phyloP scores from a whole-genome alignment of 2,113 vertebrate genomes.

The Myxocyprinus asiaticus region DNA sequence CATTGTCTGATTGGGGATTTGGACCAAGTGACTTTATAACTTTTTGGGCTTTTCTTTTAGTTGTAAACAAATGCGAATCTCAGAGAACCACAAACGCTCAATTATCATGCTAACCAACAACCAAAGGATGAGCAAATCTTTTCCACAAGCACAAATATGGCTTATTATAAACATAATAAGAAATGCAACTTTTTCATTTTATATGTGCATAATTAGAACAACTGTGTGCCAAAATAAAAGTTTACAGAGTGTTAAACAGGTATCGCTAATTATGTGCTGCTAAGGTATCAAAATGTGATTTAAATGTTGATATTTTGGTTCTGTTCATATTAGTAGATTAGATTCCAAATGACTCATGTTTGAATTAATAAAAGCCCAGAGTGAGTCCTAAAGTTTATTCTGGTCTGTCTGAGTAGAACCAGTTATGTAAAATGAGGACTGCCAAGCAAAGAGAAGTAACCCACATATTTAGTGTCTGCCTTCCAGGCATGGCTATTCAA shows the following conservation, averaged over 20 bases:
- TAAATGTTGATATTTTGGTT: background rate
- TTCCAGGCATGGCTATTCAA: conserved; percentile 33
- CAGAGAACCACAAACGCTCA: background rate
- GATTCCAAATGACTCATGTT: too few relatives aligned
- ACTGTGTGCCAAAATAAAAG: background rate
- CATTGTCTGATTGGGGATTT: conserved; percentile 32
- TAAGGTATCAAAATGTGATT: too few relatives aligned
- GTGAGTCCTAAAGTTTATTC: background rate
- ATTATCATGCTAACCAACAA: background rate
- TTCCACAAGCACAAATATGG: background rate
- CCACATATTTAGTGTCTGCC: conserved; percentile 16
- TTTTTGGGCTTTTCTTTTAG: too few relatives aligned
- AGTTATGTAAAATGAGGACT: background rate
- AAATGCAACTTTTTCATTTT: background rate
- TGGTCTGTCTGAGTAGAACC: background rate
- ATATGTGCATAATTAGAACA: background rate
- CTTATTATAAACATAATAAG: background rate
- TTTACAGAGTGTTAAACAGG: background rate
- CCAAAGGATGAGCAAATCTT: background rate
- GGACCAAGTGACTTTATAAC: background rate
- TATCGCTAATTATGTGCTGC: too few relatives aligned
- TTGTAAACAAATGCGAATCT: background rate
- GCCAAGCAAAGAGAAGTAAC: background rate
- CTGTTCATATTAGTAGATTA: background rate
- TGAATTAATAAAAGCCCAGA: too few relatives aligned